phyloP scores from a whole-genome alignment of 2,888 invertebrate genomes.

The Gerris lacustris region DNA sequence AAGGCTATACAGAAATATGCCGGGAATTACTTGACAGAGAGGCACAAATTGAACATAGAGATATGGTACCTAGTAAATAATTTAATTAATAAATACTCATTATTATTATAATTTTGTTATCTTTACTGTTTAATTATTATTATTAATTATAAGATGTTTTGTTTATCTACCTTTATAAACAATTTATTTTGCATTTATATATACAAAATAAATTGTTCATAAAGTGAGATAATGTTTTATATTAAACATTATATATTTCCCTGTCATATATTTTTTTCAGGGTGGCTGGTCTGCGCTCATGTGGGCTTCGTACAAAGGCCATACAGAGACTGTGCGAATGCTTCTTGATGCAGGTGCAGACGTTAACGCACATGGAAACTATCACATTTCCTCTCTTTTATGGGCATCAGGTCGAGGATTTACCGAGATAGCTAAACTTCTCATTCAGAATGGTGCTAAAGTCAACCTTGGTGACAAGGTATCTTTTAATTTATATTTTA shows the following conservation, averaged over 20 bases:
- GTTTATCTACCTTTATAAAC: background rate
- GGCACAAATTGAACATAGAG: slow-evolving; percentile 72
- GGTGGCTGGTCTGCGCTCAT: slow-evolving; percentile 94
- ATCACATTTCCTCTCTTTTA: slow-evolving; percentile 79
- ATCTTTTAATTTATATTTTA: slow-evolving; percentile 13
- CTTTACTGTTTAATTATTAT: too few relatives aligned
- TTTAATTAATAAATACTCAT: background rate
- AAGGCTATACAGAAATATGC: slow-evolving; percentile 71
- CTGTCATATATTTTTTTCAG: slow-evolving; percentile 39
- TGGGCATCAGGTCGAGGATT: slow-evolving; percentile 94
- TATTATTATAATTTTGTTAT: background rate
- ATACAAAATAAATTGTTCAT: too few relatives aligned
- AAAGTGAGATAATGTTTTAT: too few relatives aligned
- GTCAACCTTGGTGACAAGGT: slow-evolving; percentile 87
- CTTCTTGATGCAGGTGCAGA: slow-evolving; percentile 83
- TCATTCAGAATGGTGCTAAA: slow-evolving; percentile 79
- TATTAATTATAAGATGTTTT: background rate
- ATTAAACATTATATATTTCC: too few relatives aligned
- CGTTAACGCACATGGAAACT: slow-evolving; percentile 89
- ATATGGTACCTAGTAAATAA: slow-evolving; percentile 51
- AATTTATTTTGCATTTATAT: too few relatives aligned
- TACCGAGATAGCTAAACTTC: slow-evolving; percentile 65
- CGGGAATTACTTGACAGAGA: slow-evolving; percentile 71
- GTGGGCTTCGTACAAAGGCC: slow-evolving; percentile 95
- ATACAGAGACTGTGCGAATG: slow-evolving; percentile 58